Percentiles rank a stretch among this genome's conserved stretches.
These are phyloP conservation scores for Halcyon leucocephala DNA, from an alignment of 2,797 vertebrate species.

Conservation along the genomic window DNA sequence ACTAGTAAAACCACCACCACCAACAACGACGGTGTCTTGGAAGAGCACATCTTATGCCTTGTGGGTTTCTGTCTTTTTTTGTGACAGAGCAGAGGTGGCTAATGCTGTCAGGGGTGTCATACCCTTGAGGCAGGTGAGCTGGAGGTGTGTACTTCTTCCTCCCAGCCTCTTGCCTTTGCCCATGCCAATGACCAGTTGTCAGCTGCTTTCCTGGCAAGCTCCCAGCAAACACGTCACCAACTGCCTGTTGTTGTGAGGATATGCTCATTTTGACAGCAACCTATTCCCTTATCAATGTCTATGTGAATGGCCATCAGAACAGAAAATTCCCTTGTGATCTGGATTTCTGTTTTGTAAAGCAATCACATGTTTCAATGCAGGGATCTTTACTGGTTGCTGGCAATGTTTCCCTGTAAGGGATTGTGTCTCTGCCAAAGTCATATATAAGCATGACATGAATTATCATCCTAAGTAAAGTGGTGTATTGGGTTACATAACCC, in stretches of 20 bases:
- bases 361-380: not conserved
- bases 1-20: not conserved
- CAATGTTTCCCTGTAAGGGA: not conserved
- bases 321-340: not conserved
- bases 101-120: not conserved
- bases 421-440: not conserved
- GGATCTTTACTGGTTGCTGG: not conserved
- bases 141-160: not conserved
- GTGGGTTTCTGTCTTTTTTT: not conserved
- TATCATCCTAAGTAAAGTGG: not conserved
- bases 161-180: not conserved
- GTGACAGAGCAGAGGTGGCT: not conserved
- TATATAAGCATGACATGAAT: not conserved
- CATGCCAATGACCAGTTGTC: accelerated
- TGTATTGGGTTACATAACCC: not conserved
- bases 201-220: not conserved
- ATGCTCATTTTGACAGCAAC: not conserved
- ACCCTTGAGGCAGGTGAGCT: not conserved
- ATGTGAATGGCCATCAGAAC: not conserved
- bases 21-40: not conserved
- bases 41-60: not conserved
- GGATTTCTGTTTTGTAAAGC: not conserved
- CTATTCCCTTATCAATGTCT: not conserved
- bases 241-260: not conserved
- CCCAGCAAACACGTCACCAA: not conserved